Percentiles rank a stretch among this genome's conserved stretches.
These are phyloP conservation scores for Buphagus erythrorhynchus DNA, from an alignment of 2,797 vertebrate species.

Conservation along the genomic window DNA sequence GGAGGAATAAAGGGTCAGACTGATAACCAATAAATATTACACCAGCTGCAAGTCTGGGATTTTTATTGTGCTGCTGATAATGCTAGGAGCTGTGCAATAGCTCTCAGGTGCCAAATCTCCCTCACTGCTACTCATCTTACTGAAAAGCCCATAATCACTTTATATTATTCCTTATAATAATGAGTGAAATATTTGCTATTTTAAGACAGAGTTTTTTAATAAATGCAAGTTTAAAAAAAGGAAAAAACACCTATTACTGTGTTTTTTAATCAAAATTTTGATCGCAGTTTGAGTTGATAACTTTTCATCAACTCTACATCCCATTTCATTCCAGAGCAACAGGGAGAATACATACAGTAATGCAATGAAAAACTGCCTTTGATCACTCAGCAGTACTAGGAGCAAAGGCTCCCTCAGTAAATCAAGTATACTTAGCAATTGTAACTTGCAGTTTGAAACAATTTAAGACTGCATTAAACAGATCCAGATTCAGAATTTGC, in stretches of 20 bases:
- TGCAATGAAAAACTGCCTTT: background rate
- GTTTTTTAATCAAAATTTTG: background rate
- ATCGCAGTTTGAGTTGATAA: background rate
- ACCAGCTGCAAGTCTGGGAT: background rate
- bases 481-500: background rate
- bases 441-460: background rate
- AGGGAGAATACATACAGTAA: background rate
- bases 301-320: background rate
- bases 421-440: background rate
- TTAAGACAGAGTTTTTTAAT: background rate
- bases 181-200: background rate
- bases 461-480: background rate
- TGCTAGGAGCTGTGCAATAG: background rate
- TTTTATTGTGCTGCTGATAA: background rate
- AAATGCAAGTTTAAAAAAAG: background rate
- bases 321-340: background rate
- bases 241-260: background rate
- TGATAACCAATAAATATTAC: background rate
- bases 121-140: background rate
- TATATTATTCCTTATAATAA: background rate
- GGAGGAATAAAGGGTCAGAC: background rate
- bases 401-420: background rate
- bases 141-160: background rate
- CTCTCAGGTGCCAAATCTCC: background rate
- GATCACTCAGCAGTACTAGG: background rate